phyloP scores from a whole-genome alignment of 2,888 invertebrate species.

The Sarcophaga caerulescens region DNA sequence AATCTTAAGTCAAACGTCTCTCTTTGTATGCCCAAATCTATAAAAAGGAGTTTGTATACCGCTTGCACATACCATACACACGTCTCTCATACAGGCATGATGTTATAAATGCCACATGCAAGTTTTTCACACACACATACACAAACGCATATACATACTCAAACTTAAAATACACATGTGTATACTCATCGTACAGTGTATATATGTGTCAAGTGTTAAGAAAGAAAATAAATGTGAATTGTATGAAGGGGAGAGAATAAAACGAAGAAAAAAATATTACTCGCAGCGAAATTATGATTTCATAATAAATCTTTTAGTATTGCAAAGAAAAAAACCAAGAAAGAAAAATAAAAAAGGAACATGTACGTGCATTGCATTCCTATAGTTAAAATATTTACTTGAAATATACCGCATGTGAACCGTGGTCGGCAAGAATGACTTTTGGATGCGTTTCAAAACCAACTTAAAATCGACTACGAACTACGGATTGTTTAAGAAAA shows the following conservation, averaged over 20 bases:
- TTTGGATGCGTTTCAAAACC: not conserved
- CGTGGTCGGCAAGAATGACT: not conserved
- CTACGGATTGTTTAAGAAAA: too few species aligned
- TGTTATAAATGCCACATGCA: not conserved
- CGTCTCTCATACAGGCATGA: not conserved
- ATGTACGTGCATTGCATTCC: constrained; percentile 61
- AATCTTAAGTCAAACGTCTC: constrained; percentile 32
- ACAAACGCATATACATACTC: not conserved
- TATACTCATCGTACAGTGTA: not conserved
- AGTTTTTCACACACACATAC: not conserved
- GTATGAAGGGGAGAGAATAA: constrained; percentile 30
- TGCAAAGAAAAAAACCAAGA: constrained; percentile 39
- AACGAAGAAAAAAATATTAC: constrained; percentile 54
- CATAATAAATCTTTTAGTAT: constrained; percentile 64
- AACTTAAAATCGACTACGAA: too few species aligned
- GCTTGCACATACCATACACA: not conserved
- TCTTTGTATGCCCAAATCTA: constrained; percentile 1
- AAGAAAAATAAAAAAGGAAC: not conserved
- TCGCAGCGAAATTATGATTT: constrained; percentile 65
- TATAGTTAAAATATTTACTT: constrained; percentile 32
- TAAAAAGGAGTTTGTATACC: constrained; percentile 2
- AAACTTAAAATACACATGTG: not conserved
- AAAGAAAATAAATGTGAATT: not conserved
- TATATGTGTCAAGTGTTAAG: constrained; percentile 41
- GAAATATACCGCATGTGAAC: too few species aligned